Evolutionary conservation across 2,888 invertebrate species (phyloP), one percentile per base, ranked within the genome.

Genomic region (Tanaodytes sp.): DNA sequence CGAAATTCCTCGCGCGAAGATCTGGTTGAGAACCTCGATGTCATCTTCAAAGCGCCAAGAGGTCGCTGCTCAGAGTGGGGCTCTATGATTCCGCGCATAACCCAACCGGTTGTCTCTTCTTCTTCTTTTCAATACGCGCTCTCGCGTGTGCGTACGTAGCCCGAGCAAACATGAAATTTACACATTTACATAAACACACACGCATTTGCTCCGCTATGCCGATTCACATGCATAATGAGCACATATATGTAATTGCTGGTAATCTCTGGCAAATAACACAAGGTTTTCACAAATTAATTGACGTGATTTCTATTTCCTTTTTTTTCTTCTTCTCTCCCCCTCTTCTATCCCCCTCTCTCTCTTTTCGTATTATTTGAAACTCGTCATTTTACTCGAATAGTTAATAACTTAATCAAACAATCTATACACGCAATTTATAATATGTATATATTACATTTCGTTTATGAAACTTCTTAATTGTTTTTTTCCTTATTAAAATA

Each of bases 21-120:
- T 52, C 54, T 72, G 71, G 80, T 80, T 80, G 80, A 80, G 80
- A 80, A 80, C 80, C 80, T 43, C 74, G 79, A 78, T 80, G 80
- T 80, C 79, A 80, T 80, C 79, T 76, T 78, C 75, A 63, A 79
- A 77, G 77, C 75, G 76, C 78, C 76, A 76, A 79, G 80, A 81
- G 80, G 80, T 81, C 82, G 78, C 77, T 75, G 79, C 77, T 77
- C 76, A 78, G 79, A 78, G 77, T 76, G 74, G 77, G 77, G 76
- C 77, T 80, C 81, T 82, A 82, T 82, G 82, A 82, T 81, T 78
- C 75, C 76, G 76, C 69, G 78, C 80, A 79, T 79, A 81, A 79
- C 80, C 79, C 80, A 82, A 82, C 82, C 82, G 82, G 82, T 82
- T 81, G 80, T 80, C 78, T 80, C 76, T 72, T 79, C 80, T 78